phyloP scores from a whole-genome alignment of 2,113 vertebrate genomes.

The Bostrychus sinensis region DNA sequence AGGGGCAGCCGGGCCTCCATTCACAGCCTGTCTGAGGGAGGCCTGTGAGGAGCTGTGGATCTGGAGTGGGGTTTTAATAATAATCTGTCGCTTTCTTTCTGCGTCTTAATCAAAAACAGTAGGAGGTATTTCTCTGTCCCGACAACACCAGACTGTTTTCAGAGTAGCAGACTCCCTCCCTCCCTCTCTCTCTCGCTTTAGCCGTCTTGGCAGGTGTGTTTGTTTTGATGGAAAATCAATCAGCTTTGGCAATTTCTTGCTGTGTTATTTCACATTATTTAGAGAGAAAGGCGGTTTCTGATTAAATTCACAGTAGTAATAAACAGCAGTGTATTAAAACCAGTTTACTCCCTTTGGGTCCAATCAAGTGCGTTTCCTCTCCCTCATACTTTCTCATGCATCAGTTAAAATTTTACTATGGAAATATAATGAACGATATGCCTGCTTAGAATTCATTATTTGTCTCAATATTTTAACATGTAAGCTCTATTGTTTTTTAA shows the following conservation, averaged over 20 bases:
- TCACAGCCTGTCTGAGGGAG: slow-evolving; percentile 38
- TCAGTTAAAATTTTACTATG: slow-evolving; percentile 1
- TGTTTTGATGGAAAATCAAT: slow-evolving; percentile 44
- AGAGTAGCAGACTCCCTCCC: slow-evolving; percentile 27
- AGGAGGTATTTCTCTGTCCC: slow-evolving; percentile 31
- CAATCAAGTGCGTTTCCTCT: slow-evolving; percentile 5
- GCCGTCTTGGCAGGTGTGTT: slow-evolving; percentile 28
- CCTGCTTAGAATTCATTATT: not conserved
- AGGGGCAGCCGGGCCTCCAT: not conserved
- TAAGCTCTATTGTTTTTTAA: no score
- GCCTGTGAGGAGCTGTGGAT: slow-evolving; percentile 26
- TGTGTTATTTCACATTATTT: slow-evolving; percentile 28
- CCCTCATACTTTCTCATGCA: slow-evolving; percentile 3
- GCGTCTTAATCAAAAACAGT: slow-evolving; percentile 39
- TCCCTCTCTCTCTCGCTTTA: not conserved
- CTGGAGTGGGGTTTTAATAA: slow-evolving; percentile 25
- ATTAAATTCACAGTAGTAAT: slow-evolving; percentile 11
- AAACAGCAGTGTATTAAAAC: slow-evolving; percentile 7
- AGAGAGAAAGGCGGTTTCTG: slow-evolving; percentile 5
- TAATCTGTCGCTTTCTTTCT: slow-evolving; percentile 28
- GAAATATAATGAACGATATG: slow-evolving; percentile 21
- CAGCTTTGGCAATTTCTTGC: slow-evolving; percentile 27
- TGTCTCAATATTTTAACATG: no score
- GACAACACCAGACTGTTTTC: slow-evolving; percentile 35
- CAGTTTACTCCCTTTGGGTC: not conserved